These are phyloP conservation scores for Neosalanx taihuensis DNA, from an alignment of 2,797 vertebrate species.

Conservation along the genomic window DNA sequence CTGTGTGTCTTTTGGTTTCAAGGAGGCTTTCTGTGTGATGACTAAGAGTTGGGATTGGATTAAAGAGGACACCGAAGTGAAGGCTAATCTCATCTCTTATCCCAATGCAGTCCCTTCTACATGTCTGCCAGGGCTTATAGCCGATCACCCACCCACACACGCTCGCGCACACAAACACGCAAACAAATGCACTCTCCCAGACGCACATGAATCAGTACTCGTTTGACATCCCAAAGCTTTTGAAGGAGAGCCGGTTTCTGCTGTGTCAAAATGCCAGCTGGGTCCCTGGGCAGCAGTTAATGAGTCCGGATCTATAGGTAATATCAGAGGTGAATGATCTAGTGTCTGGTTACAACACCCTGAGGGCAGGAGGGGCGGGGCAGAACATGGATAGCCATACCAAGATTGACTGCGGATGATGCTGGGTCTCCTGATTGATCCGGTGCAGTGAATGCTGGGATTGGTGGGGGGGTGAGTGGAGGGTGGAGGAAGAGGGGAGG, in stretches of 20 bases:
- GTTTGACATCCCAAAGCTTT: constrained; percentile 48
- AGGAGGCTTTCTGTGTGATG: constrained; percentile 6
- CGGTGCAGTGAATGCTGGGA: neutral
- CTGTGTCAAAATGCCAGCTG: constrained; percentile 62
- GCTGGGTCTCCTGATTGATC: constrained; percentile 20
- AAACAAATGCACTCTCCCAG: neutral
- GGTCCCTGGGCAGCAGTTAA: constrained; percentile 64
- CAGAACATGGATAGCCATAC: neutral
- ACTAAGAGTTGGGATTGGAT: constrained; percentile 54
- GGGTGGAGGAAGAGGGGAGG: too few relatives aligned
- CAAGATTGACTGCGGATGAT: constrained; percentile 34
- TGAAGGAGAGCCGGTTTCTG: constrained; percentile 30
- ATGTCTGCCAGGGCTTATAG: constrained; percentile 15
- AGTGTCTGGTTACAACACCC: constrained; percentile 62
- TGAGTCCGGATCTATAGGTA: constrained; percentile 67
- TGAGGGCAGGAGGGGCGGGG: constrained; percentile 26
- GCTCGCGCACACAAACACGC: neutral
- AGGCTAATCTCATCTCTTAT: constrained; percentile 68
- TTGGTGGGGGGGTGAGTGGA: too few relatives aligned
- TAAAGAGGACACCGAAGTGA: constrained; percentile 61
- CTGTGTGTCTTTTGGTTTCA: too few relatives aligned
- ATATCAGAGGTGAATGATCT: constrained; percentile 71
- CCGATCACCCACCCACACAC: constrained; percentile 21
- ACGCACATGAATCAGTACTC: constrained; percentile 43
- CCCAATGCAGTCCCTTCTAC: constrained; percentile 41